These are phyloP conservation scores for Lathamus discolor DNA, from an alignment of 2,113 vertebrate species.

Conservation along the genomic window DNA sequence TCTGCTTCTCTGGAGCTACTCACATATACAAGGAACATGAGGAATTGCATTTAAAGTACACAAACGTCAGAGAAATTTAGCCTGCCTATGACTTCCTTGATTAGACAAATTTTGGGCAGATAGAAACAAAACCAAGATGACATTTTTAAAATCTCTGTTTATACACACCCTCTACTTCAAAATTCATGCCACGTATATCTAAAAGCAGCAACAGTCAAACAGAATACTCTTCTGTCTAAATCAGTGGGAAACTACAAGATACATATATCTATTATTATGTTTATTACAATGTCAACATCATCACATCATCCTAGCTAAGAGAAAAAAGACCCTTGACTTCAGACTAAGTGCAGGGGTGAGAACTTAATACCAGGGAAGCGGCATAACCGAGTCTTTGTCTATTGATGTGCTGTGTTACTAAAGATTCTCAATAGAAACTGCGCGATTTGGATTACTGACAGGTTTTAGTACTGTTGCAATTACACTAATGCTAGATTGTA, in stretches of 20 bases:
- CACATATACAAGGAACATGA: background rate
- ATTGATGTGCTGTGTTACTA: background rate
- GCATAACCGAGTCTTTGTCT: background rate
- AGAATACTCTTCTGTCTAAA: background rate
- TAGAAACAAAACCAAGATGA: background rate
- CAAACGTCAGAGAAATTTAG: accelerated
- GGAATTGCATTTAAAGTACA: accelerated
- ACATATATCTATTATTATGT: background rate
- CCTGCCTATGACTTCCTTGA: background rate
- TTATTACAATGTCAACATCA: background rate
- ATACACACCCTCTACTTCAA: background rate
- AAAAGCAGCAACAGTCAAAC: background rate
- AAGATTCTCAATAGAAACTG: background rate
- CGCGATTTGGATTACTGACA: background rate
- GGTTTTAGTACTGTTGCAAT: background rate
- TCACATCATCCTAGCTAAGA: background rate
- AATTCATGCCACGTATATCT: background rate
- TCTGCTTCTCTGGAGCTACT: background rate
- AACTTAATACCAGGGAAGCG: background rate
- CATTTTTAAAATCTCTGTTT: background rate
- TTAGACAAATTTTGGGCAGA: background rate
- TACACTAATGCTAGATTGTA: background rate
- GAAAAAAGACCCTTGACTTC: background rate
- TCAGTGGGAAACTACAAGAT: background rate
- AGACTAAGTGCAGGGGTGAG: background rate